Conservation (phyloP, 92 coral and sea anemone genomes). For the Zoanthus sociatus region DNA sequence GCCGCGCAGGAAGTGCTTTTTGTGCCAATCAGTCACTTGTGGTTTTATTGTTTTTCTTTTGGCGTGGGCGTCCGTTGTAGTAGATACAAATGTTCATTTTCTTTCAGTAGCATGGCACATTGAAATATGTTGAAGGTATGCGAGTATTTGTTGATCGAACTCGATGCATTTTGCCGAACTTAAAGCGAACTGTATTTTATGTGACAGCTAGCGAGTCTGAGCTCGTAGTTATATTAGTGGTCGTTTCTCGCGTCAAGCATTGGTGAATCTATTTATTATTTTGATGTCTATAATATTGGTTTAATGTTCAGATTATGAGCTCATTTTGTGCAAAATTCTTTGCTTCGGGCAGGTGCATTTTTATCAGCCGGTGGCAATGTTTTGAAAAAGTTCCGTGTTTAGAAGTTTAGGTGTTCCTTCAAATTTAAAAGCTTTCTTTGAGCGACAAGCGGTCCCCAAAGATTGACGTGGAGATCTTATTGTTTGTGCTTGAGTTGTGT, state of each 20-base stretch:
- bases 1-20: slow-evolving; percentile 48
- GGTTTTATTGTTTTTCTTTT: slow-evolving; percentile 33
- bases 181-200: neutral
- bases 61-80: slow-evolving; percentile 40
- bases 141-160: neutral
- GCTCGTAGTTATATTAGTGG: neutral
- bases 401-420: neutral
- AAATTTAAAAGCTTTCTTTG: slow-evolving; percentile 11
- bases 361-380: neutral
- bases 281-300: neutral
- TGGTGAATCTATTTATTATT: neutral
- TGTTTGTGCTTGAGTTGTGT: slow-evolving; percentile 24
- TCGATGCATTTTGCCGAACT: neutral
- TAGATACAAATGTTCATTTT: slow-evolving; percentile 16
- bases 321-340: neutral
- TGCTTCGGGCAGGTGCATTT: neutral
- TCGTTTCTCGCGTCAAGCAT: slow-evolving; percentile 12
- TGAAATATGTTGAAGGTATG: neutral
- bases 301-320: neutral
- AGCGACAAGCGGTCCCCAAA: neutral
- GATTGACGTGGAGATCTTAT: slow-evolving; percentile 33
- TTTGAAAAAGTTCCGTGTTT: slow-evolving; percentile 36
- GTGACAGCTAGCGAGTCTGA: neutral
- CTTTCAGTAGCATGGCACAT: neutral
- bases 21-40: slow-evolving; percentile 21